A percentile compares a stretch with the other conserved stretches of the same genome.
These are phyloP conservation scores for Patella ulyssiponensis DNA, from an alignment of 2,888 invertebrate species.

Conservation along the genomic window DNA sequence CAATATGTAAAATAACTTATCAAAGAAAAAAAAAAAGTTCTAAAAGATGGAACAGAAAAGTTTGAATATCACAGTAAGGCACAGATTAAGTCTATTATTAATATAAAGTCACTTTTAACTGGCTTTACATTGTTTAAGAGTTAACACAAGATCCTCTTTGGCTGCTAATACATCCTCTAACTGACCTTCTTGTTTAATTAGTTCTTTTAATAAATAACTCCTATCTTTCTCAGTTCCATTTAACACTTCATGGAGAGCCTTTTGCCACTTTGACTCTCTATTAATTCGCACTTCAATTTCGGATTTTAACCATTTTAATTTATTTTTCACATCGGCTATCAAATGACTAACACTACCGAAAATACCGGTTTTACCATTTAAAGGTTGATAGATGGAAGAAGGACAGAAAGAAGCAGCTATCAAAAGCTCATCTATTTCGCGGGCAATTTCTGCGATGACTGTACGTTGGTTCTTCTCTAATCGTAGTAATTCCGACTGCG, in stretches of 20 bases:
- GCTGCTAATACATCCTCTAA: conserved; percentile 58
- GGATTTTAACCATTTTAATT: conserved; percentile 60
- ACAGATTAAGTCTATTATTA: no score
- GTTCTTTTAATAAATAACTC: conserved; percentile 54
- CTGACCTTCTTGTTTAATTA: conserved; percentile 56
- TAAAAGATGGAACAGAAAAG: no score
- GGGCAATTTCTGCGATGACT: conserved; percentile 37
- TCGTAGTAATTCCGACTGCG: conserved; percentile 53
- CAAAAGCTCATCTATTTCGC: conserved; percentile 42
- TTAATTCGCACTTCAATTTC: conserved; percentile 53
- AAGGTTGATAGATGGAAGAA: conserved; percentile 7
- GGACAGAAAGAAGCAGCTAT: conserved; percentile 37
- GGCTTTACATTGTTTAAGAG: neutral
- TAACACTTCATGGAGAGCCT: conserved; percentile 59
- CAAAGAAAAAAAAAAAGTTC: no score
- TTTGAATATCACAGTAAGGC: no score
- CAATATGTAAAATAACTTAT: no score
- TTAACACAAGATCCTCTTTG: conserved; percentile 51
- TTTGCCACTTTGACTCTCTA: conserved; percentile 55
- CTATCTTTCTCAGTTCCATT: conserved; percentile 57
- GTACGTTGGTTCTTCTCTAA: conserved; percentile 56
- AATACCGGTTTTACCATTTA: conserved; percentile 4
- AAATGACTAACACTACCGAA: neutral
- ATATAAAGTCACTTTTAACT: no score
- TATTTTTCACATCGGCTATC: conserved; percentile 43